Evolutionary conservation across 2,797 vertebrate genomes (phyloP).

Genomic region (Acomys russatus): DNA sequence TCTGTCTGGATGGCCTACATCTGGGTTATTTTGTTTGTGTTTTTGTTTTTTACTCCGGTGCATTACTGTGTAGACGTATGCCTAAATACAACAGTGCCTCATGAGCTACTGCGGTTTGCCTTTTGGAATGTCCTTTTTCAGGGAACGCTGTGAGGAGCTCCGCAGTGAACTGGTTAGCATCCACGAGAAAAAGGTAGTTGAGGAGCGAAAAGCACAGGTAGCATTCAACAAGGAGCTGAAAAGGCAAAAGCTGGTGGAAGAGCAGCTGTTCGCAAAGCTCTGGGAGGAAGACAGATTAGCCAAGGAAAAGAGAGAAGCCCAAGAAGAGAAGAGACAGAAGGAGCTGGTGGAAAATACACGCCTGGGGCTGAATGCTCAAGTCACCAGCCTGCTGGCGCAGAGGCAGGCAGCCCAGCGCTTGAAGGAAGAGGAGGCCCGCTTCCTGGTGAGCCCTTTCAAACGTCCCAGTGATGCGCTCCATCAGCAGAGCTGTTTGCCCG

Average conservation of each 20-base stretch:
- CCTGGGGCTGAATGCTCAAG: slow-evolving; percentile 88
- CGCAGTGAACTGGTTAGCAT: slow-evolving; percentile 77
- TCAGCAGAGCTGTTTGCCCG: too few relatives aligned
- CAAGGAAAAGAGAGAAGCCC: slow-evolving; percentile 88
- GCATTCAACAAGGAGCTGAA: slow-evolving; percentile 85
- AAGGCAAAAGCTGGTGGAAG: slow-evolving; percentile 88
- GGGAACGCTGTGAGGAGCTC: slow-evolving; percentile 89
- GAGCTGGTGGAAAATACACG: slow-evolving; percentile 80
- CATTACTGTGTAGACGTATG: not conserved
- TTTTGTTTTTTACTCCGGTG: not conserved
- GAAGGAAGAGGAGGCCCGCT: slow-evolving; percentile 90
- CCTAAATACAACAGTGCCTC: not conserved
- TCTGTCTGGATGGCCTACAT: not conserved
- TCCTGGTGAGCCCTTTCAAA: slow-evolving; percentile 88
- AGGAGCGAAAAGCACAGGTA: slow-evolving; percentile 91
- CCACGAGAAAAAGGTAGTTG: slow-evolving; percentile 85
- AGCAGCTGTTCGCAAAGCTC: slow-evolving; percentile 89
- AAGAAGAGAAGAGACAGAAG: slow-evolving; percentile 69
- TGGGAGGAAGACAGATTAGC: slow-evolving; percentile 92
- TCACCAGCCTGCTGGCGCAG: slow-evolving; percentile 81
- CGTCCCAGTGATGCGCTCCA: accelerated
- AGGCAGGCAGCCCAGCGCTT: slow-evolving; percentile 82
- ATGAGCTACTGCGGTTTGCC: not conserved
- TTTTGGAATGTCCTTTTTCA: slow-evolving; percentile 20
- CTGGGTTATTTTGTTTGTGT: not conserved